Conservation (phyloP, 2,888 invertebrate species). For the Athalia cordata region DNA sequence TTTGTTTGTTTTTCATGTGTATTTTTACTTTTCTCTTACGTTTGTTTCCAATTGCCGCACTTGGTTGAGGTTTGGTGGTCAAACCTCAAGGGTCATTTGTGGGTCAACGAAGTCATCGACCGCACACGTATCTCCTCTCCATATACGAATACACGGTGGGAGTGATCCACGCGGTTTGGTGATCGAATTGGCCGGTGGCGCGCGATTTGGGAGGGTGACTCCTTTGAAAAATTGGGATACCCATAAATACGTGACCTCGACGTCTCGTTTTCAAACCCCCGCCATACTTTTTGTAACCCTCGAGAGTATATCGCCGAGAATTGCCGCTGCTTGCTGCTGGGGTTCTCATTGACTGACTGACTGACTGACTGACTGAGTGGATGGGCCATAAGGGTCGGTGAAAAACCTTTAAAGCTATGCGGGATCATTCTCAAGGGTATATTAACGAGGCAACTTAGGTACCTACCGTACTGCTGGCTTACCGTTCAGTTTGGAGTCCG, state of each 20-base stretch:
- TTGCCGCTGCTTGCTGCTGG: neutral
- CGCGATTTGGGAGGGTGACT: constrained; percentile 8
- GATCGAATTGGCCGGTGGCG: constrained; percentile 20
- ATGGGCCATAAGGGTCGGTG: constrained; percentile 34
- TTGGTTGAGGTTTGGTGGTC: too few species aligned
- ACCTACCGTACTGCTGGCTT: too few species aligned
- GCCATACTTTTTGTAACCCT: neutral
- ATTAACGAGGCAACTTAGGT: constrained; percentile 40
- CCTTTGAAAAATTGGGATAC: constrained; percentile 36
- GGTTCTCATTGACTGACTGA: constrained; percentile 36
- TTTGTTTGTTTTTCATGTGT: neutral
- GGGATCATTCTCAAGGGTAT: constrained; percentile 24
- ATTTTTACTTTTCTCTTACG: too few species aligned
- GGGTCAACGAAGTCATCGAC: too few species aligned
- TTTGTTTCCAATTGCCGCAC: too few species aligned
- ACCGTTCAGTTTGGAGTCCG: too few species aligned
- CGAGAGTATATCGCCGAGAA: neutral
- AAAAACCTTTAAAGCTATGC: constrained; percentile 28
- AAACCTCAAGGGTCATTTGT: too few species aligned
- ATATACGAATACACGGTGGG: too few species aligned
- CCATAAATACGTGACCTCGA: neutral
- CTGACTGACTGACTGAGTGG: neutral
- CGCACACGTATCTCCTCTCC: constrained; percentile 1
- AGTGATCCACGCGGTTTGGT: too few species aligned
- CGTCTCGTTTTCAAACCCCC: too few species aligned